phyloP scores from a whole-genome alignment of 2,113 vertebrate genomes.

The Thinocorus orbignyianus region DNA sequence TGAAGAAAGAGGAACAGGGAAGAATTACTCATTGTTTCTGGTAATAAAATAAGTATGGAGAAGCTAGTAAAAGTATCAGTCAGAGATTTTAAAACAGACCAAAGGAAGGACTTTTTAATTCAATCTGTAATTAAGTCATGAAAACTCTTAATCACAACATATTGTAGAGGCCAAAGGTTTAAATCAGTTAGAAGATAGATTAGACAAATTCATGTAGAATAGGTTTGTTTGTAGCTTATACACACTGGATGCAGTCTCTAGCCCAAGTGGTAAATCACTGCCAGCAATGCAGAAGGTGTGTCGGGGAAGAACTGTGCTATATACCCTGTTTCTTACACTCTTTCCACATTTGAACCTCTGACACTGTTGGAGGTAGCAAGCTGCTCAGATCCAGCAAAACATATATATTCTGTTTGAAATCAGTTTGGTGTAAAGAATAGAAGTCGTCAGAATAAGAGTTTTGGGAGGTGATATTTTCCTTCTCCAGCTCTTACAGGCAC shows the following conservation, averaged over 20 bases:
- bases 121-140: neutral
- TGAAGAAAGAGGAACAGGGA: neutral
- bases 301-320: neutral
- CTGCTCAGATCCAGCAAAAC: neutral
- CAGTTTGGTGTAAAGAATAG: neutral
- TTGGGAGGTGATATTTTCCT: neutral
- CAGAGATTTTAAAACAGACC: neutral
- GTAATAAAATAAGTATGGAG: neutral
- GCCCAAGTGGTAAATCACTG: neutral
- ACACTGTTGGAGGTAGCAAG: neutral
- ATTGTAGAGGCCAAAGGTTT: neutral
- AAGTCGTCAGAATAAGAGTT: neutral
- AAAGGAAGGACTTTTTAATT: neutral
- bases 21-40: neutral
- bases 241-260: neutral
- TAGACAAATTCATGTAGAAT: neutral
- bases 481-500: neutral
- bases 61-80: neutral
- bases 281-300: neutral
- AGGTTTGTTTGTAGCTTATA: neutral
- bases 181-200: neutral
- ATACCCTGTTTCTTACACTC: neutral
- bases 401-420: neutral
- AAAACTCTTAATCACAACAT: neutral
- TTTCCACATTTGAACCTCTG: neutral